phyloP scores from a whole-genome alignment of 1,140 invertebrate species.

The Drosophila pseudoobscura region DNA sequence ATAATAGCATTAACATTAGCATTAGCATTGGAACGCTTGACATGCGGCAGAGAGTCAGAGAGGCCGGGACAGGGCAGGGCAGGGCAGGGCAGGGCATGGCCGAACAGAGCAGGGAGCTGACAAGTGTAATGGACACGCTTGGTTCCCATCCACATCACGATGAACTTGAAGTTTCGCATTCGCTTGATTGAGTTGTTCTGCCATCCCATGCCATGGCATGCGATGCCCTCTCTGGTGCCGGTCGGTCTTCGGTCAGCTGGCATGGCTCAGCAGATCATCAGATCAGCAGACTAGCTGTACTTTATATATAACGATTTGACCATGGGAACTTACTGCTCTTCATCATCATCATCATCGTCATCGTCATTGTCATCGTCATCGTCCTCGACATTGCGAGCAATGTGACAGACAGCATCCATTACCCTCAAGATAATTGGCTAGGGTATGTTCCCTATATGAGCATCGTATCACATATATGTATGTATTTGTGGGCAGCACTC shows the following conservation, averaged over 20 bases:
- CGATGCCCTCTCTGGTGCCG: constrained; percentile 15
- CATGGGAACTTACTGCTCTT: constrained; percentile 47
- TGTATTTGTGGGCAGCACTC: no score
- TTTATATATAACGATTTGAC: constrained; percentile 61
- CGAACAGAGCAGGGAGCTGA: constrained; percentile 7
- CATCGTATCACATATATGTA: constrained; percentile 2
- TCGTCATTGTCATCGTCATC: constrained; percentile 34
- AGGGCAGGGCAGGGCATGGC: constrained; percentile 11
- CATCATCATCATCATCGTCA: constrained; percentile 1
- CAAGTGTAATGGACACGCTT: constrained; percentile 61
- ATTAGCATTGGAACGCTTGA: constrained; percentile 48
- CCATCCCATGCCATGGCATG: constrained; percentile 24
- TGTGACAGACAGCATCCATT: constrained; percentile 50
- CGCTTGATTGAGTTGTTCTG: constrained; percentile 77
- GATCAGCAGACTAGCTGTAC: constrained; percentile 60
- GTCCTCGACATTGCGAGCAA: constrained; percentile 26
- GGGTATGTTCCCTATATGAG: constrained; percentile 2
- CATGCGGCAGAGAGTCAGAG: constrained; percentile 29
- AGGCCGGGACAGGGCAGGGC: neutral
- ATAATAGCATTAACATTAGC: constrained; percentile 51
- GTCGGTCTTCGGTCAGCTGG: constrained; percentile 22
- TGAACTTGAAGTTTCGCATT: constrained; percentile 49
- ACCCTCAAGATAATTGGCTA: constrained; percentile 46
- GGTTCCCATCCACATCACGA: constrained; percentile 56
- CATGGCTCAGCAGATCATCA: constrained; percentile 60